Evolutionary conservation across 2,113 vertebrate species (phyloP), one percentile per base, ranked within the genome.

Genomic region (Galbula dea): DNA sequence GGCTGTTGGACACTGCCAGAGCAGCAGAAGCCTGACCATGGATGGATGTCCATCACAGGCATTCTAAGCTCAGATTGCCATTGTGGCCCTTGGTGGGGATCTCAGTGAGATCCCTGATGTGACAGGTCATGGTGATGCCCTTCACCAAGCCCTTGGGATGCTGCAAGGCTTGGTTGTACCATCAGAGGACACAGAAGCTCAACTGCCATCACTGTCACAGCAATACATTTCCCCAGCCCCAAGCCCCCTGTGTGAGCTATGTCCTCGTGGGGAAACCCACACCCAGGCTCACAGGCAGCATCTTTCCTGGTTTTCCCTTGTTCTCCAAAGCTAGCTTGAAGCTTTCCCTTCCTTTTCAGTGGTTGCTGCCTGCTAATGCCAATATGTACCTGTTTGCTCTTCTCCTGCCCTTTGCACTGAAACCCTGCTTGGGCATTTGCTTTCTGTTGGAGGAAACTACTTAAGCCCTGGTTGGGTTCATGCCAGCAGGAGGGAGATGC

Each of bases 381-480:
- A 86, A 39, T 4, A 21, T 48, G 69, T 48, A 67, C 87, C 93
- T 92, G 82, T 87, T 89, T 83, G 79, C 39, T 93, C 82, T 82
- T 51, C 84, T 68, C 71, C 89, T 75, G 85, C 79, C 74, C 94
- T 94, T 91, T 82, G 76, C 86, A 81, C 93, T 63, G 82, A 37
- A 72, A 36, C 0, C 0, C 78, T 80, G 66, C 87, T 85, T 24
- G 91, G 93, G 79, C 85, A 88, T 86, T 94, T 1, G 6, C 89
- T 67, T 92, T 45, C 82, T 66, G 82, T 8, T 1, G 0, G 63
- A 80, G 66, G 66, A 65, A 92, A 68, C 39, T 6, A 10, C 55
- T 78, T 7, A 5, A 81, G 83, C 55, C 73, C 72, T 4, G 2
- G 23, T 5, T 34, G n/a, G 17, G 26, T 32, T 84, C 62, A 3